Evolutionary conservation across 2,113 vertebrate genomes (phyloP).

Genomic region (Electrona antarctica): DNA sequence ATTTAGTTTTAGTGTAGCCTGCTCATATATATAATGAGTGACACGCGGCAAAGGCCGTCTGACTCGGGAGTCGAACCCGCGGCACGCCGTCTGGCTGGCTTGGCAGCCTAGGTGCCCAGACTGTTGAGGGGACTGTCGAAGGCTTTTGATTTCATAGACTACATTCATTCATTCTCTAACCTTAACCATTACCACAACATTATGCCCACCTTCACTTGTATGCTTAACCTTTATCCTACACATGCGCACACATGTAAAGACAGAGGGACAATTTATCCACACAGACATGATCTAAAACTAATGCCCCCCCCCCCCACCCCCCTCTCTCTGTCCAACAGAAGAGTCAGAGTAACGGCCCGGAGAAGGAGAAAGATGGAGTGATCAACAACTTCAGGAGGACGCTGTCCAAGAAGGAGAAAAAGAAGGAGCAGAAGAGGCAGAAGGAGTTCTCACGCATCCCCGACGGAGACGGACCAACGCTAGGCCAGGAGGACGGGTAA

Average conservation of each 20-base stretch:
- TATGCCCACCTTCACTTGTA: too few species aligned
- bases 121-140: too few species aligned
- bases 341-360: constrained; percentile 93
- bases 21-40: too few species aligned
- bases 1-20: too few species aligned
- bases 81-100: too few species aligned
- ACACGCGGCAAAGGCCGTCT: too few species aligned
- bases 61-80: too few species aligned
- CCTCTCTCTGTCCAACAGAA: constrained; percentile 77
- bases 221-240: constrained; percentile 2
- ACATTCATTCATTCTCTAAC: background rate
- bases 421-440: constrained; percentile 94
- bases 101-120: too few species aligned
- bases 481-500: constrained; percentile 88
- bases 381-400: constrained; percentile 99
- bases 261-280: background rate
- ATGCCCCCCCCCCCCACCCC: background rate
- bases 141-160: too few species aligned
- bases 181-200: too few species aligned
- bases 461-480: constrained; percentile 86
- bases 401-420: constrained; percentile 97
- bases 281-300: background rate
- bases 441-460: constrained; percentile 87
- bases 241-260: background rate
- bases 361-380: constrained; percentile 96